phyloP scores from a whole-genome alignment of 2,113 vertebrate genomes.

The Xyliphius kryptos region DNA sequence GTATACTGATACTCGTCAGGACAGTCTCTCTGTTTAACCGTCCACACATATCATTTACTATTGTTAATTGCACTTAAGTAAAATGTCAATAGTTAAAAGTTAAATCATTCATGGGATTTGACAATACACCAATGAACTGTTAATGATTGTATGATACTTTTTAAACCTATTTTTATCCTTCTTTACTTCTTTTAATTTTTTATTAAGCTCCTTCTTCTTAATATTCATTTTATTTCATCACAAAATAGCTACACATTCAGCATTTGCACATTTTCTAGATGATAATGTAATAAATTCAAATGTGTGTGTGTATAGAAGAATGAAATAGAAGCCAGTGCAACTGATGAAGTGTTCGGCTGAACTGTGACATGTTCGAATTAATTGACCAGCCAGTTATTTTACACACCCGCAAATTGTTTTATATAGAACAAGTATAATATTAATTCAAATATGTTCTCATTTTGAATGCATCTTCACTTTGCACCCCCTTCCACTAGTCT shows the following conservation, averaged over 20 bases:
- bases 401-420: background rate
- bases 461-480: background rate
- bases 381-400: background rate
- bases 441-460: background rate
- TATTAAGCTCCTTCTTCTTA: background rate
- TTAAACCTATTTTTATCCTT: too few species aligned
- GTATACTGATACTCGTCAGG: too few species aligned
- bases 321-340: background rate
- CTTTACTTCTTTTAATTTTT: too few species aligned
- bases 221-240: background rate
- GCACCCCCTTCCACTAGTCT: background rate
- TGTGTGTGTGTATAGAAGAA: background rate
- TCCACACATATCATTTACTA: too few species aligned
- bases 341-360: background rate
- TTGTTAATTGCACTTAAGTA: too few species aligned
- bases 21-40: too few species aligned
- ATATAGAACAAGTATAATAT: too few species aligned
- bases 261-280: background rate
- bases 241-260: background rate
- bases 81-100: too few species aligned
- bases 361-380: background rate
- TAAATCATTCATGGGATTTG: too few species aligned
- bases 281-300: too few species aligned
- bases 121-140: too few species aligned
- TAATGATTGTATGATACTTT: too few species aligned